Evolutionary conservation across 2,888 invertebrate genomes (phyloP), one percentile per base, ranked within the genome.

Genomic region (Callyntrura guangdongensis): DNA sequence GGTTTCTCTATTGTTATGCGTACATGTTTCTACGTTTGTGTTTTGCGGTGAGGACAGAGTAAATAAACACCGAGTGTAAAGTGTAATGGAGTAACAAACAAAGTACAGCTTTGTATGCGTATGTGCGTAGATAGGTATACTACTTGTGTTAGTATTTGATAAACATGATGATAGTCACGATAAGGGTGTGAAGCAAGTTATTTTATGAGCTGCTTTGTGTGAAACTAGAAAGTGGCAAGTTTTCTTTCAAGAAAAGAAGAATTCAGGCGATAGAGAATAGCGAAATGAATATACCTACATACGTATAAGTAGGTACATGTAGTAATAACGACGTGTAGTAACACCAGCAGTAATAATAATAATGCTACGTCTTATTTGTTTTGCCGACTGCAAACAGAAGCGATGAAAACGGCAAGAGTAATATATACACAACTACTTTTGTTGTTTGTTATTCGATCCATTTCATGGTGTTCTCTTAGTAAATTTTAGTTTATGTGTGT

Each of bases 401-500:
- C n/a, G n/a, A n/a, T n/a, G n/a, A n/a, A n/a, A n/a, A n/a, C n/a
- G n/a, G n/a, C 17, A 59, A 59, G n/a, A 17, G n/a, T n/a, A 59
- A 59, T 59, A 17, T 59, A 17, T 9, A 53, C 53, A 14, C 0
- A 59, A 17, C 17, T 67, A 36, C 69, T 45, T 36, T 36, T 69
- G 69, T 67, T 67, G 36, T 67, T 67, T 17, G n/a, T 74, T 56
- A 53, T 25, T 61, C 64, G 64, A 79, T 61, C 79, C 77, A 53
- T 79, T 86, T 61, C 77, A 79, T 79, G 47, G 59, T 79, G 77
- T 86, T 86, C 64, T 61, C 45, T 77, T 86, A 79, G 14, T 79
- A 86, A 86, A 79, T 74, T 77, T 56, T 86, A 53, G 86, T 86
- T 86, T 86, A 79, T 85, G 47, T 61, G 86, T 22, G 4, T 49